Evolutionary conservation across 37 sponge, comb jelly and placozoan genomes (phyloP), one percentile per base, ranked within the genome.

Genomic region (Eunapius fragilis): DNA sequence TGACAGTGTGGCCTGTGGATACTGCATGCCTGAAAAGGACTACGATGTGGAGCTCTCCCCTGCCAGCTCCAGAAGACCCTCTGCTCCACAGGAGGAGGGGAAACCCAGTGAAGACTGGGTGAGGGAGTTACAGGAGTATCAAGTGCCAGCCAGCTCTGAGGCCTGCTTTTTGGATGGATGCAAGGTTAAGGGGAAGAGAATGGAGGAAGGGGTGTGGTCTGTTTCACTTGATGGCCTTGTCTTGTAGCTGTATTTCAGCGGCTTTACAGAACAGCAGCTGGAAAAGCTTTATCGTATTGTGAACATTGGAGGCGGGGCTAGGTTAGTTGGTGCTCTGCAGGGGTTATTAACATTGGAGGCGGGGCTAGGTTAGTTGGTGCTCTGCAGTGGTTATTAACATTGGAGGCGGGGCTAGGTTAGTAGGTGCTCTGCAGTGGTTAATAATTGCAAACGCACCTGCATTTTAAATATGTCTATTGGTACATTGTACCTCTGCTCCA

Each of bases 1-100:
- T 48, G 93, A 96, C 80, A 89, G 89, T 75, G 76, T 91, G 58
- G 69, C 77, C 17, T 25, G 68, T 19, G 92, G 95, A 10, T 89
- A 88, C 47, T 91, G 90, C 33, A 58, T 89, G 78, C 72, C 85
- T 47, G 96, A 96, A 75, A 76, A 69, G 13, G 85, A 87, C 45
- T 96, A 96, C 70, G 25, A 26, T 32, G 84, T 81, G 24, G 80
- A 72, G 25, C 47, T 71, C 36, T 45, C 71, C 71, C 33, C 30
- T 6, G 47, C 24, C 14, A 69, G 30, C 4, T 34, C 33, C 22
- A 74, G 70, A 34, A 58, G 36, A 31, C 38, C 67, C 19, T 37
- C 33, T 12, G 75, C 19, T 11, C 58, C 58, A 12, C 58, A 58
- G 22, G 58, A 2, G 58, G 58, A 58, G 58, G 58, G 58, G 14